Evolutionary conservation across 2,113 vertebrate species (phyloP).

Genomic region (Cygnus buccinator): DNA sequence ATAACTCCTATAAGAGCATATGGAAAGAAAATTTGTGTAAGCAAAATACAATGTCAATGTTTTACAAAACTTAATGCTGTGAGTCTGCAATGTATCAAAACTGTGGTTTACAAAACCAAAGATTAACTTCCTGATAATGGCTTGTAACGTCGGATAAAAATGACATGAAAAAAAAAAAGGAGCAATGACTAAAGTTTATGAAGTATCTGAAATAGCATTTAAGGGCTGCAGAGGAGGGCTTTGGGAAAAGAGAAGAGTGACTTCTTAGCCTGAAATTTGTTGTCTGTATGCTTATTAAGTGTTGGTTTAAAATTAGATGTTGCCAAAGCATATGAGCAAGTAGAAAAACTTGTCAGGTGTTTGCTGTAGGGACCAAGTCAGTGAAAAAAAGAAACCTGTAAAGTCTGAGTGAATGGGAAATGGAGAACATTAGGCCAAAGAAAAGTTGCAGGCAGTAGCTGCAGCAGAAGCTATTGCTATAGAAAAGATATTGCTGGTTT

Average conservation of each 20-base stretch:
- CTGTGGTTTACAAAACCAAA: not conserved
- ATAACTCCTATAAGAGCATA: conserved; percentile 85
- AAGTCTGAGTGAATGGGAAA: fast-evolving
- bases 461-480: not conserved
- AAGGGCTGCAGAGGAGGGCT: not conserved
- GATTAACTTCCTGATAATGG: not conserved
- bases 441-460: not conserved
- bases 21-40: conserved; percentile 10
- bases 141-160: not conserved
- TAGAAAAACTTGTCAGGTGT: not conserved
- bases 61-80: not conserved
- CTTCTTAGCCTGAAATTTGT: not conserved
- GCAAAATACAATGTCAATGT: not conserved
- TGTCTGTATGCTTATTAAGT: not conserved
- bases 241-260: not conserved
- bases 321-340: not conserved
- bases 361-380: not conserved
- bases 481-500: not conserved
- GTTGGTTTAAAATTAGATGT: not conserved
- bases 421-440: not conserved
- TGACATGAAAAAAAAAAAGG: not conserved
- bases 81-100: not conserved
- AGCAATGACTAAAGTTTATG: not conserved
- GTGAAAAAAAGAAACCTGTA: not conserved
- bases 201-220: not conserved